Base-by-base conservation (phyloP, 2,888 invertebrate species). In the Hypercompe scribonia region DNA sequence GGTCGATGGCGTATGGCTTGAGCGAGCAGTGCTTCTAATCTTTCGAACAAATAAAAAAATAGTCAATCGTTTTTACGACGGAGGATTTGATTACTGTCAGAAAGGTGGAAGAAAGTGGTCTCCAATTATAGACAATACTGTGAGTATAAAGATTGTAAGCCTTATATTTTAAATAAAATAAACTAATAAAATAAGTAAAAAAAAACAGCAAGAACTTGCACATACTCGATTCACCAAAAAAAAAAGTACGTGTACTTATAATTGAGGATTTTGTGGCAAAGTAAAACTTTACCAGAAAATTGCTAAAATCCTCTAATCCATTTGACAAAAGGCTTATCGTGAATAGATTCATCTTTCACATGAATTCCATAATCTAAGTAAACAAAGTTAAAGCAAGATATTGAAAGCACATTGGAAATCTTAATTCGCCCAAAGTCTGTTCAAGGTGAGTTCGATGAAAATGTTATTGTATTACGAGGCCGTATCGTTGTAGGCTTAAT, bases 401-500 rank as follows among this genome's bases (percentile, higher is more conserved):
- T 69, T 61, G 31, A 18, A 61, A 61, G 13, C 24, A 61, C 61
- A 24, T 69, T 31, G 34, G 54, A 61, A 28, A 61, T 39, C 31
- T 21, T 69, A 31, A 69, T 61, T 39, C 69, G 31, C n/a, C 28
- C 31, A 61, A 69, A 61, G n/a, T 42, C 61, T 39, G 31, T 31
- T 69, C 69, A 69, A 69, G 61, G 69, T 69, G 39, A 69, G 11
- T 39, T 42, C 61, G 24, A 69, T 58, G 39, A 5, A 39, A 69
- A 61, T 61, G 54, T 69, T 61, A 61, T 58, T 61, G 39, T 42
- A 61, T 68, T 68, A 58, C 36, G 34, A 69, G 61, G 31, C 31
- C 69, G 69, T 69, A 42, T 58, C 58, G 31, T 39, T 69, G 42
- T 24, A 69, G 39, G 69, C 39, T 69, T 69, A 69, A 61, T 31